Conservation (phyloP, 2,113 vertebrate genomes). For the Numenius arquata region DNA sequence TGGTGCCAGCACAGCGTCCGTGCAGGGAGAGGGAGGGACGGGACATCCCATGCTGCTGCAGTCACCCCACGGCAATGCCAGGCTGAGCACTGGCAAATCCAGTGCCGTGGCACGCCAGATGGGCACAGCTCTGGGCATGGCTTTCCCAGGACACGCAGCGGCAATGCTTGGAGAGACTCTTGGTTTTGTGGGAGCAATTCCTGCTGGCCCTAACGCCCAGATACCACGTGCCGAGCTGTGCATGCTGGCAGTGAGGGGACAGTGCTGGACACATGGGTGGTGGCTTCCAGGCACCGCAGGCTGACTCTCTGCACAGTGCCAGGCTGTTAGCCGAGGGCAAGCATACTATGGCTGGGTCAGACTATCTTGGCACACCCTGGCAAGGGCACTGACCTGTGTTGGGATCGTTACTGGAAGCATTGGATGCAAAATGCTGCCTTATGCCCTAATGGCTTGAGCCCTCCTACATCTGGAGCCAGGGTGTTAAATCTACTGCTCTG, state of each 20-base stretch:
- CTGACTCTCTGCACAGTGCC: background rate
- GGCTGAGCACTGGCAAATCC: background rate
- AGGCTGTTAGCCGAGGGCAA: background rate
- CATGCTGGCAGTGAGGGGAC: background rate
- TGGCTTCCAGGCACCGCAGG: background rate
- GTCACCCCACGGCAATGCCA: background rate
- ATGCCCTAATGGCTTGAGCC: background rate
- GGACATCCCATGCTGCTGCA: background rate
- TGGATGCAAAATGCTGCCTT: accelerated
- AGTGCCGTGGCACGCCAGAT: accelerated
- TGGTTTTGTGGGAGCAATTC: background rate
- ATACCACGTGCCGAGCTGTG: background rate
- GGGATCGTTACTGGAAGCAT: background rate
- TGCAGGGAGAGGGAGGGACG: background rate
- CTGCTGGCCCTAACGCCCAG: accelerated
- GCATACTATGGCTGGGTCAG: background rate
- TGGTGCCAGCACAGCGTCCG: background rate
- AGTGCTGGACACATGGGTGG: background rate
- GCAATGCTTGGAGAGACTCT: background rate
- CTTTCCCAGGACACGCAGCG: background rate
- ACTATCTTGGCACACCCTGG: background rate
- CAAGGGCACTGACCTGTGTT: background rate
- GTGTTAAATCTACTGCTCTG: background rate
- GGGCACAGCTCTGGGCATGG: accelerated
- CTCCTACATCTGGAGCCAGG: background rate